Evolutionary conservation across 1,140 invertebrate species (phyloP), one percentile per base, ranked within the genome.

Genomic region (Drosophila miranda): DNA sequence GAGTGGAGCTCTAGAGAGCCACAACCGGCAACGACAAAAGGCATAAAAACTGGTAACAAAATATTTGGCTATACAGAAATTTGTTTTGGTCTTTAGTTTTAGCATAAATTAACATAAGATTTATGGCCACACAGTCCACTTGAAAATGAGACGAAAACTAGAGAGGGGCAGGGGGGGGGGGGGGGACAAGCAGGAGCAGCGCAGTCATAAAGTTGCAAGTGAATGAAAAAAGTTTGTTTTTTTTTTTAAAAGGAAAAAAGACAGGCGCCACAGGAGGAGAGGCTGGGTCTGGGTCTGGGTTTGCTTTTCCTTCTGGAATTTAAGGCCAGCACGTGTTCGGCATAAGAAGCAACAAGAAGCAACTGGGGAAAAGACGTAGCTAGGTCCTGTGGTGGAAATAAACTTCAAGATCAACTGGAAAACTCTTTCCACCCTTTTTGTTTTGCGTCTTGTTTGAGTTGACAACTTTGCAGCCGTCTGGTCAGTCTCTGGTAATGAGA

Each of bases 11-110:
- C 62, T 49, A 19, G 42, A 59, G 76, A 82, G 74, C 68, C 73
- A 80, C 75, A 75, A 59, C 62, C 75, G 58, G 57, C 60, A 74
- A 74, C 62, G 55, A 86, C 81, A 87, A 81, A 87, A 86, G 82
- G 73, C 81, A 86, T 86, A 86, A 84, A 84, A 84, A 84, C 81
- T 86, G 81, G 81, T 84, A 84, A 84, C 81, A 86, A 84, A 84
- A 84, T 86, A 84, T 86, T 84, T 84, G 77, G 34, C 34, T 84
- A 66, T 81, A 68, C 63, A 77, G 66, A 87, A 81, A 86, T 86
- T 86, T 87, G 82, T 86, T 87, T 86, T 86, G 82, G 74, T 78
- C 78, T 87, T 87, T 87, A 87, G 82, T 75, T 82, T 87, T 82
- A 71, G 82, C 82, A 86, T 86, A 86, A 86, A 86, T 86, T 86